Conservation (phyloP, 2,113 vertebrate genomes). For the Colaptes auratus region DNA sequence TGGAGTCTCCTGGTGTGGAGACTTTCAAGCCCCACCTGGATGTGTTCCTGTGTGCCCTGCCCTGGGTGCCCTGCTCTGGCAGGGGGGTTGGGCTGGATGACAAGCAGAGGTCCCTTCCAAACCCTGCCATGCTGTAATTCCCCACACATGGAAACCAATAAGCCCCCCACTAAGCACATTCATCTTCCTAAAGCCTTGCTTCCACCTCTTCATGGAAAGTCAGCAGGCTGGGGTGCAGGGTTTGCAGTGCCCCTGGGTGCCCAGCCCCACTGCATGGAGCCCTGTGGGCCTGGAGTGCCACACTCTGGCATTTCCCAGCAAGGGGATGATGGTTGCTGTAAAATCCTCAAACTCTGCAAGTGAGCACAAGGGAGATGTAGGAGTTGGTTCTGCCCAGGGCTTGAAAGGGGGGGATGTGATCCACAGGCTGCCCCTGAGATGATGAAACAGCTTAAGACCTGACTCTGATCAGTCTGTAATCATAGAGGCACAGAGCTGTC, state of each 20-base stretch:
- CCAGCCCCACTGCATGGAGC: not conserved
- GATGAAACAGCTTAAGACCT: not conserved
- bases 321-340: not conserved
- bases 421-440: not conserved
- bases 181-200: not conserved
- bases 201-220: not conserved
- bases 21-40: too few species aligned
- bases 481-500: too few species aligned
- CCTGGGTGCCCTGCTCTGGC: too few species aligned
- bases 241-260: accelerated
- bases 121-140: too few species aligned
- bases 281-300: accelerated
- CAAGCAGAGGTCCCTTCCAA: too few species aligned
- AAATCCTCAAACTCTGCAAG: not conserved
- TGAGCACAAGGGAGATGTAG: not conserved
- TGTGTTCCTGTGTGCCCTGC: too few species aligned
- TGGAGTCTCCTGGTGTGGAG: too few species aligned
- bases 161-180: accelerated
- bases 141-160: not conserved
- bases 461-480: not conserved
- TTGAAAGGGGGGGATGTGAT: not conserved
- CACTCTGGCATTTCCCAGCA: not conserved
- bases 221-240: accelerated
- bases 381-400: not conserved
- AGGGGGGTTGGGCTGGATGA: too few species aligned